Conservation (phyloP, 2,797 vertebrate species). For the Enoplosus armatus region DNA sequence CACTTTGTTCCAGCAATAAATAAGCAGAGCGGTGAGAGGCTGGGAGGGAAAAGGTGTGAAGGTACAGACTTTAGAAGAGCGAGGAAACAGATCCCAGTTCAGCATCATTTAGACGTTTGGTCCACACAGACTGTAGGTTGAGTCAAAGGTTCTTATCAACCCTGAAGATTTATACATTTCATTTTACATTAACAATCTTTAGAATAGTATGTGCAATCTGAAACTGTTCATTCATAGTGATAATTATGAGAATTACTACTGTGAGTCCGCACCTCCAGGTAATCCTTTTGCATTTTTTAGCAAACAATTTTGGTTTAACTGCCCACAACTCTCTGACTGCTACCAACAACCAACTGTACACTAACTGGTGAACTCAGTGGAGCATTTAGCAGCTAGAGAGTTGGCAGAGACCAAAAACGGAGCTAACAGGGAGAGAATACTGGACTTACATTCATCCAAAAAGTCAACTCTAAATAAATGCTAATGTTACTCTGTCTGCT, state of each 20-base stretch:
- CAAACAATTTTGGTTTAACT: neutral
- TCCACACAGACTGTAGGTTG: neutral
- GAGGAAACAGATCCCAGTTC: neutral
- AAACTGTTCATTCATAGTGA: neutral
- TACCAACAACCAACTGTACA: neutral
- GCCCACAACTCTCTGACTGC: no score
- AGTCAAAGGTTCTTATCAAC: no score
- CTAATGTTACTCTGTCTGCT: no score
- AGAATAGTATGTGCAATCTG: neutral
- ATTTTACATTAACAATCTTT: neutral
- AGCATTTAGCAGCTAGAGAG: no score
- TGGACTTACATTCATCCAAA: neutral
- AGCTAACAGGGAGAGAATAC: neutral
- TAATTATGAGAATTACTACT: neutral
- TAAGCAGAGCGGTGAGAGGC: slow-evolving; percentile 10
- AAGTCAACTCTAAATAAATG: no score
- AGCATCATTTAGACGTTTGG: neutral
- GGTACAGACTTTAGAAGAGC: neutral
- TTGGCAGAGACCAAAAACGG: neutral
- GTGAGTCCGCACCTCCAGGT: no score
- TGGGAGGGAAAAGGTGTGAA: slow-evolving; percentile 40
- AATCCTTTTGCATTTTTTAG: no score
- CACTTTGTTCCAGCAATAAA: slow-evolving; percentile 68
- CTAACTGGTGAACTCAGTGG: neutral
- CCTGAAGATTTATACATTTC: neutral